These are phyloP conservation scores for Papilio dardanus DNA, from an alignment of 1,140 invertebrate genomes.

Conservation along the genomic window DNA sequence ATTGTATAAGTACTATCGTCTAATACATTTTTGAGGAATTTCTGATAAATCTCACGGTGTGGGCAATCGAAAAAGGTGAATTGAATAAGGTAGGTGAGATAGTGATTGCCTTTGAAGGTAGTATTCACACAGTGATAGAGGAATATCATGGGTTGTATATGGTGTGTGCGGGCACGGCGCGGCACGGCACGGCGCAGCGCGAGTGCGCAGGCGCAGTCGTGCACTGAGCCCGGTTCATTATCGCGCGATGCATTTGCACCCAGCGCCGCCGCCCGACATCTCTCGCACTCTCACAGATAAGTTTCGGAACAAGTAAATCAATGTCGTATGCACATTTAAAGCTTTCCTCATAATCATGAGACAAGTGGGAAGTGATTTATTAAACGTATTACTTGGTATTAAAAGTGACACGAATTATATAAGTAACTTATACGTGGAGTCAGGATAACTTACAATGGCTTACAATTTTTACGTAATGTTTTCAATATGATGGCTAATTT, in stretches of 20 bases:
- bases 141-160: conserved; percentile 35
- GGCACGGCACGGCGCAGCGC: not conserved
- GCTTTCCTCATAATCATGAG: conserved; percentile 13
- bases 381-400: no score
- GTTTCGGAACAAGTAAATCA: conserved; percentile 36
- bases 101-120: conserved; percentile 22
- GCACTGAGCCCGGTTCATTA: conserved; percentile 28
- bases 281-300: conserved; percentile 32
- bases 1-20: not conserved
- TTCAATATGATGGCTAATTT: no score
- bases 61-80: not conserved
- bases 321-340: conserved; percentile 16
- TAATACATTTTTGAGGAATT: not conserved
- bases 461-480: no score
- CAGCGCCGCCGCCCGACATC: conserved; percentile 18
- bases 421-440: not conserved
- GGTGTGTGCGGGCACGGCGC: not conserved
- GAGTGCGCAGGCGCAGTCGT: conserved; percentile 35
- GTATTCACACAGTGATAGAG: conserved; percentile 26
- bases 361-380: conserved; percentile 6
- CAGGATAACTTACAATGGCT: no score
- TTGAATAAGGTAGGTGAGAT: conserved; percentile 6
- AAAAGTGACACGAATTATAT: no score
- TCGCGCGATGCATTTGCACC: conserved; percentile 34
- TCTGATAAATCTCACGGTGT: not conserved